Base-by-base conservation (phyloP, 1,140 invertebrate genomes). In the Zaprionus camerounensis region DNA sequence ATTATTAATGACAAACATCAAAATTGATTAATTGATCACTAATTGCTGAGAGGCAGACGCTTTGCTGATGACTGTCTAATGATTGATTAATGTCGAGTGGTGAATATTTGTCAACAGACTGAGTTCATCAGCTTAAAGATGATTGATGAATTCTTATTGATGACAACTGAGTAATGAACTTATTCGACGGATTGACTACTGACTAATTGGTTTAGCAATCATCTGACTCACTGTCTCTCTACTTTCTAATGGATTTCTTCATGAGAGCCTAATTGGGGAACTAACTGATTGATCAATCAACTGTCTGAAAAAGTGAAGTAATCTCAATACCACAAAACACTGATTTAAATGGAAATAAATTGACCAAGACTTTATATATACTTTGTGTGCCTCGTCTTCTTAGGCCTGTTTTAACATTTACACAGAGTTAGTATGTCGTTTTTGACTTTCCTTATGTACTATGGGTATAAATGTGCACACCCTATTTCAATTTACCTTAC, bases 401-500 rank as follows among this genome's bases (percentile, higher is more conserved):
- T 41, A 1, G 3, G 31, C 31, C 7, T 31, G 28, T 11, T 31
- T 9, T 11, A 31, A 31, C 28, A 34, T 34, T 9, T 34, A 34
- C 9, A 11, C 31, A 34, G 31, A 34, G 9, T 34, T 34, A 34
- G 31, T 34, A 11, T 11, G 31, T 9, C 31, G 31, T 34, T 34
- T 34, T 34, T 9, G 31, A 34, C 31, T 11, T 3, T 34, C 31
- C 9, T 34, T 9, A 9, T 34, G 9, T 7, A 11, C 31, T 3
- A 34, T 11, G 31, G 31, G 31, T 34, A 34, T 34, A 34, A 11
- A 34, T 34, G 31, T 34, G 31, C 9, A 11, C 9, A 9, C 2
- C 31, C 31, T 34, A 41, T 41, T 41, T 41, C 38, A 41, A 41
- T 41, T n/a, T n/a, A 57, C 55, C 51, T 41, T 44, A 13, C n/a